These are phyloP conservation scores for Platycercus adscitus DNA, from an alignment of 2,113 vertebrate species.

Conservation along the genomic window DNA sequence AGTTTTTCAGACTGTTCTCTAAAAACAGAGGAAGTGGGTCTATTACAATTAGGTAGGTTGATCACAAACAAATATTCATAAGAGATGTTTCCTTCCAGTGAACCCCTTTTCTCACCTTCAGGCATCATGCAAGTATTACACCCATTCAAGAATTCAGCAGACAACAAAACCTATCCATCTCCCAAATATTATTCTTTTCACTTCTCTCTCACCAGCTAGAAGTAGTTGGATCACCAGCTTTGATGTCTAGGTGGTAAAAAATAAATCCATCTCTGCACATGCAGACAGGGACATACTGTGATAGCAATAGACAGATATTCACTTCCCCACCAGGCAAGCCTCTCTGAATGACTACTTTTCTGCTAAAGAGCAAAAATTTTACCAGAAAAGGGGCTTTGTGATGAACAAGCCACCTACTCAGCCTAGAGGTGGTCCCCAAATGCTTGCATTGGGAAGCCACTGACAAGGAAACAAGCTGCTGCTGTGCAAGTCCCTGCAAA, in stretches of 20 bases:
- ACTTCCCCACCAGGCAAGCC: neutral
- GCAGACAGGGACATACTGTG: neutral
- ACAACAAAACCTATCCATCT: neutral
- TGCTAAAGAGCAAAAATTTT: neutral
- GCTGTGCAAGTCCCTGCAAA: neutral
- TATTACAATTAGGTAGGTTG: neutral
- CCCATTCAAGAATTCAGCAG: neutral
- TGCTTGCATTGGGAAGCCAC: accelerated
- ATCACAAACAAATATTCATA: neutral
- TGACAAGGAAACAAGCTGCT: neutral
- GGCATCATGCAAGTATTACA: neutral
- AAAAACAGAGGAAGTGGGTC: neutral
- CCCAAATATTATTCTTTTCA: neutral
- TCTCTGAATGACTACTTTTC: neutral
- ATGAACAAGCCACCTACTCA: neutral
- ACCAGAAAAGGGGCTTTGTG: neutral
- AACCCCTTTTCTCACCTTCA: neutral
- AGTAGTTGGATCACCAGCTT: neutral
- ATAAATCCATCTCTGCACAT: neutral
- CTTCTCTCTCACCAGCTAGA: neutral
- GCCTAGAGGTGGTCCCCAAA: neutral
- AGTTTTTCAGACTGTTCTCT: neutral
- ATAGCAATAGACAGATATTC: neutral
- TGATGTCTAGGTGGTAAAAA: neutral
- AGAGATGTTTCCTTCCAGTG: neutral